A percentile compares a stretch with the other conserved stretches of the same genome.
Conservation (phyloP, 2,888 invertebrate species). For the Leptura quadrifasciata region DNA sequence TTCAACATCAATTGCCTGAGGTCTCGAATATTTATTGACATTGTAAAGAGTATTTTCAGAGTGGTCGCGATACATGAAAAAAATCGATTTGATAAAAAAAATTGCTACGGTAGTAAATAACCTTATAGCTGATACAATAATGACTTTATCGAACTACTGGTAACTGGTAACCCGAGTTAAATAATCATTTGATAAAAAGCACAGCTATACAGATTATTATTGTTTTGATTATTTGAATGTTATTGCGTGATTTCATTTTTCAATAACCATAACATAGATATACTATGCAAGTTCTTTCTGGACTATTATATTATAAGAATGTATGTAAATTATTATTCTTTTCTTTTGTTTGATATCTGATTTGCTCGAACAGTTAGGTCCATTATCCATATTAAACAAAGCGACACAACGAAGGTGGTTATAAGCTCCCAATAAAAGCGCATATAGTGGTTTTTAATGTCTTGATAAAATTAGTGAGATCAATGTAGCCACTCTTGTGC, state of each 20-base stretch:
- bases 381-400: slow-evolving; percentile 24
- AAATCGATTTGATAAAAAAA: too few relatives aligned
- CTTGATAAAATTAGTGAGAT: slow-evolving; percentile 49
- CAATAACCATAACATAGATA: slow-evolving; percentile 41
- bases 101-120: too few relatives aligned
- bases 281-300: slow-evolving; percentile 7
- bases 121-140: slow-evolving; percentile 12
- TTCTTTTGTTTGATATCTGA: background rate
- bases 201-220: slow-evolving; percentile 35
- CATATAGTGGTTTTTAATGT: slow-evolving; percentile 53
- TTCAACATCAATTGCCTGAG: too few relatives aligned
- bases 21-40: too few relatives aligned
- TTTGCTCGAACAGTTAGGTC: slow-evolving; percentile 12
- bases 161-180: background rate
- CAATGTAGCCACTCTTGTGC: slow-evolving; percentile 40
- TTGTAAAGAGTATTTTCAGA: too few relatives aligned
- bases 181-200: slow-evolving; percentile 39
- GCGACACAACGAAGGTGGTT: slow-evolving; percentile 1
- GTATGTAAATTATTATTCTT: background rate
- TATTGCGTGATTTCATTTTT: slow-evolving; percentile 45
- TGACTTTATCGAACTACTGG: too few relatives aligned
- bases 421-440: slow-evolving; percentile 25
- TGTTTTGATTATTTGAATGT: slow-evolving; percentile 46
- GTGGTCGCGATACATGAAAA: too few relatives aligned
- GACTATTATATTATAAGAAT: background rate